A percentile compares a stretch with the other conserved stretches of the same genome.
phyloP scores from a whole-genome alignment of 2,888 invertebrate genomes.

The Protodeltote pygarga region DNA sequence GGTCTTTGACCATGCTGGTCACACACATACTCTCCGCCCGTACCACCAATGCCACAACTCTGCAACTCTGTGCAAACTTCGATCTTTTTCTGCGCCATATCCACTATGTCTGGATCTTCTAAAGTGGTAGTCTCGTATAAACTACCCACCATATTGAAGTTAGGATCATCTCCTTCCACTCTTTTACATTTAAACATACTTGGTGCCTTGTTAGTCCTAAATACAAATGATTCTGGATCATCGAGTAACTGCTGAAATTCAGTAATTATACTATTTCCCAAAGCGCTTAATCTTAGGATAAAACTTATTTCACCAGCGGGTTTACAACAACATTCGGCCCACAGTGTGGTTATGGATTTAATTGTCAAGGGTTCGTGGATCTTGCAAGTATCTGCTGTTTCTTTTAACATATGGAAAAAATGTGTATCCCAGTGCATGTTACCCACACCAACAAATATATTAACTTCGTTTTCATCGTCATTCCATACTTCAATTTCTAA shows the following conservation, averaged over 20 bases:
- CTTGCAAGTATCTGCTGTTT: constrained; percentile 68
- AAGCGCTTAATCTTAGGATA: constrained; percentile 80
- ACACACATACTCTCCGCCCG: constrained; percentile 53
- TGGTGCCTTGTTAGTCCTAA: constrained; percentile 78
- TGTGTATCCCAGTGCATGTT: constrained; percentile 78
- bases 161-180: constrained; percentile 76
- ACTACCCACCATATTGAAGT: constrained; percentile 79
- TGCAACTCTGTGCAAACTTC: constrained; percentile 78
- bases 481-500: constrained; percentile 82
- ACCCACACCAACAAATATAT: constrained; percentile 77
- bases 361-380: constrained; percentile 68
- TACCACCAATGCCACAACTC: constrained; percentile 64
- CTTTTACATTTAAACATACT: constrained; percentile 78
- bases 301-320: constrained; percentile 77
- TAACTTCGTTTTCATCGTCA: constrained; percentile 71
- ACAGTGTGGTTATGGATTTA: constrained; percentile 64
- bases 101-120: constrained; percentile 72
- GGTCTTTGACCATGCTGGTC: constrained; percentile 44
- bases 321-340: constrained; percentile 71
- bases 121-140: constrained; percentile 78
- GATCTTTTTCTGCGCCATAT: constrained; percentile 64
- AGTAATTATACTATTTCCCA: constrained; percentile 80
- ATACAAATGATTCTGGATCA: constrained; percentile 75
- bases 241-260: constrained; percentile 78
- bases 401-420: constrained; percentile 81